Percentiles rank a stretch among this genome's conserved stretches.
phyloP scores from a whole-genome alignment of 2,113 vertebrate species.

The Clupea harengus region DNA sequence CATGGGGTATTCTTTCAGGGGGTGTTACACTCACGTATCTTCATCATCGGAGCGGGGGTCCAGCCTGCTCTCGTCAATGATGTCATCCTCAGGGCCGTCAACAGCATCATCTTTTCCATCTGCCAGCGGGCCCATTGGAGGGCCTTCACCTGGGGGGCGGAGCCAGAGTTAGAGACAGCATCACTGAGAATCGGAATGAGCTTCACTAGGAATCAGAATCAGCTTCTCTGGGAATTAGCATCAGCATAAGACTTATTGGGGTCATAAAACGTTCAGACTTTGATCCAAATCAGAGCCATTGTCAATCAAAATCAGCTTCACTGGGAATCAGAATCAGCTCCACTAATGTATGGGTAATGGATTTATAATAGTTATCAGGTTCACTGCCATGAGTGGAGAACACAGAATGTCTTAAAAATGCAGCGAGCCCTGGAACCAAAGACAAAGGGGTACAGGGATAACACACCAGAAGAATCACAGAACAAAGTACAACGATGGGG shows the following conservation, averaged over 20 bases:
- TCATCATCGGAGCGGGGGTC: conserved; percentile 84
- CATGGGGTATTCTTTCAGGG: neutral
- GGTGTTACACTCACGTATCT: conserved; percentile 81
- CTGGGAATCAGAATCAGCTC: too few species aligned
- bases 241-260: too few species aligned
- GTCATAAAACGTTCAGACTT: too few species aligned
- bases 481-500: neutral
- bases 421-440: too few species aligned
- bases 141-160: conserved; percentile 57
- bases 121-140: conserved; percentile 74
- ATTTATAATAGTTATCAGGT: too few species aligned
- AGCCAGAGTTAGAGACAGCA: neutral
- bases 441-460: neutral
- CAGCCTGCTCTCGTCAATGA: conserved; percentile 72
- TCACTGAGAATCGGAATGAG: neutral
- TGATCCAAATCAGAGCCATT: too few species aligned
- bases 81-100: conserved; percentile 70
- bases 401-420: too few species aligned
- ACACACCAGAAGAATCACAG: neutral
- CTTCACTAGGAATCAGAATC: neutral
- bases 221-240: too few species aligned
- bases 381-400: too few species aligned
- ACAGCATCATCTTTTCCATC: conserved; percentile 65
- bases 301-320: too few species aligned
- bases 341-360: too few species aligned